phyloP scores from a whole-genome alignment of 2,113 vertebrate species.

The Reinhardtius hippoglossoides region DNA sequence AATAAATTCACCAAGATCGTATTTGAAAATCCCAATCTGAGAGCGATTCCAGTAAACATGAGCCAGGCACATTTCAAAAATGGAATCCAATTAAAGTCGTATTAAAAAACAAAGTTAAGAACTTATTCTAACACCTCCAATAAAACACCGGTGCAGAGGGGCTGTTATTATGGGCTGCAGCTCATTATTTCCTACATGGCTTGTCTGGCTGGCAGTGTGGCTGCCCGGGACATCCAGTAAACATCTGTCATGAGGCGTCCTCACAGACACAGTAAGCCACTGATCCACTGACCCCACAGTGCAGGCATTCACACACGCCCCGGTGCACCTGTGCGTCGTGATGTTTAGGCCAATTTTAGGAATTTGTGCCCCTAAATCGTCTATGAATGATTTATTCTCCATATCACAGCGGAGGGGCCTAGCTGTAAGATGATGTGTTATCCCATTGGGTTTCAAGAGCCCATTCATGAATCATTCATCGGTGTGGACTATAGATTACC shows the following conservation, averaged over 20 bases:
- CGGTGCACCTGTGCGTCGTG: slow-evolving; percentile 56
- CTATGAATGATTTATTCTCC: slow-evolving; percentile 71
- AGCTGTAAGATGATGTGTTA: slow-evolving; percentile 68
- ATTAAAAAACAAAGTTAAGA: slow-evolving; percentile 61
- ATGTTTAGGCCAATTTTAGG: slow-evolving; percentile 56
- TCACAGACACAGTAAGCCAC: slow-evolving; percentile 67
- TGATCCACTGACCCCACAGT: slow-evolving; percentile 74
- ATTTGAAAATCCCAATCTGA: slow-evolving; percentile 30
- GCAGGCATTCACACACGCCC: slow-evolving; percentile 64
- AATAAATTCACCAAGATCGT: slow-evolving; percentile 38
- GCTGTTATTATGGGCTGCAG: slow-evolving; percentile 60
- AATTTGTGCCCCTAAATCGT: slow-evolving; percentile 57
- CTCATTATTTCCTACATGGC: slow-evolving; percentile 68
- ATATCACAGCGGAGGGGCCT: slow-evolving; percentile 58
- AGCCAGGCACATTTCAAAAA: slow-evolving; percentile 52
- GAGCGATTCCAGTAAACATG: slow-evolving; percentile 31
- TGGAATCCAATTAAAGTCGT: slow-evolving; percentile 58
- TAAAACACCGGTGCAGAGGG: slow-evolving; percentile 32
- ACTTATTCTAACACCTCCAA: slow-evolving; percentile 57
- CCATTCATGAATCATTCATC: slow-evolving; percentile 80
- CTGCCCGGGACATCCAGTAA: slow-evolving; percentile 74
- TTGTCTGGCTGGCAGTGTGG: slow-evolving; percentile 54
- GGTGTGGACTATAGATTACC: slow-evolving; percentile 64
- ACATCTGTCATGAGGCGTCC: slow-evolving; percentile 72
- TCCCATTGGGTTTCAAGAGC: slow-evolving; percentile 73